Evolutionary conservation across 2,797 vertebrate genomes (phyloP).

Genomic region (Bufotes viridis): DNA sequence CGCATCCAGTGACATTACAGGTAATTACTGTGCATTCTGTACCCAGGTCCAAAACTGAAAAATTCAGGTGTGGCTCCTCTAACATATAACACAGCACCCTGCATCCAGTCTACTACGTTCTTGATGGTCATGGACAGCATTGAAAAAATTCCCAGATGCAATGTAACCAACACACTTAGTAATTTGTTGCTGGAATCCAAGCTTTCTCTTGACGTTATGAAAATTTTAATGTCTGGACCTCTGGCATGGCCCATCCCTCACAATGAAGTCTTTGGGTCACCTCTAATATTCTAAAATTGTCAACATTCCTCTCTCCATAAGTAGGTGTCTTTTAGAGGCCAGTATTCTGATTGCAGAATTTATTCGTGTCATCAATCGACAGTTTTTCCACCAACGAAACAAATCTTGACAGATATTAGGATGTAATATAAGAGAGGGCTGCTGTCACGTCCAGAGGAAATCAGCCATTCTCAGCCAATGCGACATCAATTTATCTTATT

Average conservation of each 20-base stretch:
- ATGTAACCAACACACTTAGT: not conserved
- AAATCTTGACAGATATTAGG: not conserved
- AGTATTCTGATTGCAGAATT: not conserved
- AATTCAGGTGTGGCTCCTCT: not conserved
- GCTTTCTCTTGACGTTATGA: not conserved
- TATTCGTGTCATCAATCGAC: not conserved
- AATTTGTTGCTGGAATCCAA: not conserved
- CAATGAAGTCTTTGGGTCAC: not conserved
- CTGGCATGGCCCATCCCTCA: not conserved
- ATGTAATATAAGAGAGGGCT: not conserved
- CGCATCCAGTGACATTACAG: not conserved
- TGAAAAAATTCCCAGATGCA: not conserved
- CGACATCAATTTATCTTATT: constrained; percentile 49
- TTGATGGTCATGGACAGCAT: not conserved
- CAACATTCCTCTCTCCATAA: not conserved
- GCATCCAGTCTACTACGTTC: not conserved
- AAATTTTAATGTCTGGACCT: not conserved
- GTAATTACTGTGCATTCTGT: no score
- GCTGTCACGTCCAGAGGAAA: constrained; percentile 23
- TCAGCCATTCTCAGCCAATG: constrained; percentile 48
- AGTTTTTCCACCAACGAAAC: not conserved
- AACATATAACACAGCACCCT: not conserved
- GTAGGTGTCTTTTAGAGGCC: not conserved
- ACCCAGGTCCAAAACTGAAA: no score
- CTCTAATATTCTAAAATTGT: not conserved